These are phyloP conservation scores for Geotrypetes seraphini DNA, from an alignment of 2,797 vertebrate species.

Conservation along the genomic window DNA sequence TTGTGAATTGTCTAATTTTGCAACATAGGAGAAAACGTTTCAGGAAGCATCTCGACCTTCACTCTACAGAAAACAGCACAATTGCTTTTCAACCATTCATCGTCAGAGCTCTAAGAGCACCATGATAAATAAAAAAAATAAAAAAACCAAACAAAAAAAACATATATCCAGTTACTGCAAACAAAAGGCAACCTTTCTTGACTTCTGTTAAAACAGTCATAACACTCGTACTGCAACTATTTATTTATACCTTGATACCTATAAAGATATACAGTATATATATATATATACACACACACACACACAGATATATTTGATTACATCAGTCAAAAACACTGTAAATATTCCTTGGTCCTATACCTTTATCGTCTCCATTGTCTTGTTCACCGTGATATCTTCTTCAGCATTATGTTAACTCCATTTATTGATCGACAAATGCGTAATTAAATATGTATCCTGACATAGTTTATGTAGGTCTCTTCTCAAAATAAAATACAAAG, in stretches of 20 bases:
- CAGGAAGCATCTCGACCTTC: constrained; percentile 13
- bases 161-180: constrained; percentile 38
- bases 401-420: constrained; percentile 61
- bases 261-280: constrained; percentile 38
- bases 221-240: too few species aligned
- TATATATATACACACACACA: constrained; percentile 31
- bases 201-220: constrained; percentile 39
- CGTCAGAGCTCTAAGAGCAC: too few species aligned
- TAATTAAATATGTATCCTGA: constrained; percentile 62
- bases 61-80: constrained; percentile 8
- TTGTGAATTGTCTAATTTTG: too few species aligned
- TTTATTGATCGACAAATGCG: constrained; percentile 58
- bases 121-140: too few species aligned
- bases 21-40: too few species aligned
- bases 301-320: constrained; percentile 35
- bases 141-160: too few species aligned
- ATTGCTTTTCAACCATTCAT: constrained; percentile 6
- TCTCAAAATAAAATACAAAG: constrained; percentile 70
- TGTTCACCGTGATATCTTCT: constrained; percentile 34
- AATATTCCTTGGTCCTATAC: constrained; percentile 58
- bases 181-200: constrained; percentile 35
- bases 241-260: constrained; percentile 51
- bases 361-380: constrained; percentile 54
- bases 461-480: constrained; percentile 70
- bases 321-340: constrained; percentile 62